These are phyloP conservation scores for Colius striatus DNA, from an alignment of 2,113 vertebrate species.

Conservation along the genomic window DNA sequence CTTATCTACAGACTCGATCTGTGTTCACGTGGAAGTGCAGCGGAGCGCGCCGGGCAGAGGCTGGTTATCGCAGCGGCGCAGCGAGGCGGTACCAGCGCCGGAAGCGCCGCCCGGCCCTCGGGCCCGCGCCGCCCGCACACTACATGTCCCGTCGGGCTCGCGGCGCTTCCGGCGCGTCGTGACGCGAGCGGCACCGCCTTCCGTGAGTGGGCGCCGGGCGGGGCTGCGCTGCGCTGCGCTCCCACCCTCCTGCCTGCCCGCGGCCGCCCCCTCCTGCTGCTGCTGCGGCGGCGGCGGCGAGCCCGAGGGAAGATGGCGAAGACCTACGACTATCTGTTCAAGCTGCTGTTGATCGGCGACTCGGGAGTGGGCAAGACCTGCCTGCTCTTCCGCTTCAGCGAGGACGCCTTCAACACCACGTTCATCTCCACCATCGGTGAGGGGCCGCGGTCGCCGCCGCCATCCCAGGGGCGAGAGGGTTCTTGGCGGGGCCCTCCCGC, in stretches of 20 bases:
- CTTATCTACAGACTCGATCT: too few relatives aligned
- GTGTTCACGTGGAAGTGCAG: accelerated
- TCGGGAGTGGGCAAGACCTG: conserved; percentile 92
- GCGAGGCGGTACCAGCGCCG: too few relatives aligned
- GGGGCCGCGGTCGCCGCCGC: background rate
- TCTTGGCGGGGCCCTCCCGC: background rate
- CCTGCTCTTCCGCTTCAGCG: conserved; percentile 86
- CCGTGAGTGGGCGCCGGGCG: background rate
- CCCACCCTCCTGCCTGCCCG: background rate
- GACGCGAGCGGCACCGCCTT: background rate
- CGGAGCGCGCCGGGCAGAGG: accelerated
- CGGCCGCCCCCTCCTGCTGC: background rate
- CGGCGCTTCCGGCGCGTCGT: background rate
- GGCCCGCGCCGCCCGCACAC: background rate
- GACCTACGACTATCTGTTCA: conserved; percentile 98
- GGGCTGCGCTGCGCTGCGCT: background rate
- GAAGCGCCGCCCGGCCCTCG: too few relatives aligned
- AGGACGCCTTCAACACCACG: conserved; percentile 97
- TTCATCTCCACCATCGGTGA: conserved; percentile 91
- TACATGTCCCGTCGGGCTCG: conserved; percentile 25
- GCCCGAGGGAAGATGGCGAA: conserved; percentile 86
- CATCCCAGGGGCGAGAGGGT: background rate
- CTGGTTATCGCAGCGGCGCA: too few relatives aligned
- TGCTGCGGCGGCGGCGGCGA: conserved; percentile 62
- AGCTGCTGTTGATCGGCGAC: conserved; percentile 96